Conservation (phyloP, 2,888 invertebrate genomes). For the Endomychus coccineus region DNA sequence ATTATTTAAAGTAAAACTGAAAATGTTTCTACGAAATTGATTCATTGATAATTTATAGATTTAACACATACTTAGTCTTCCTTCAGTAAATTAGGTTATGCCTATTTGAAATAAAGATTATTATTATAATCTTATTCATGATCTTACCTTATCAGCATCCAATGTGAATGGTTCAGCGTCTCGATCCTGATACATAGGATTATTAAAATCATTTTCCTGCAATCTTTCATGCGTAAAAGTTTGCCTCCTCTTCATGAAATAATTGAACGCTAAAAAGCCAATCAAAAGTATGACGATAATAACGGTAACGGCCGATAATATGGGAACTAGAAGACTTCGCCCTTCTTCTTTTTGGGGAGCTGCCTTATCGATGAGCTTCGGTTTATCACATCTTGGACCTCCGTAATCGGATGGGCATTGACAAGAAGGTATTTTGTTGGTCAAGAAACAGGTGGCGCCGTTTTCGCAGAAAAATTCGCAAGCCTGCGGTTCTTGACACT, state of each 20-base stretch:
- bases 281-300: slow-evolving; percentile 24
- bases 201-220: slow-evolving; percentile 74
- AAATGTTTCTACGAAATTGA: no score
- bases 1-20: no score
- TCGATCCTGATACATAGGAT: slow-evolving; percentile 79
- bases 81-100: no score
- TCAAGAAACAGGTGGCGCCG: slow-evolving; percentile 47
- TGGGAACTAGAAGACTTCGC: slow-evolving; percentile 26
- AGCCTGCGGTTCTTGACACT: slow-evolving; percentile 47
- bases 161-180: slow-evolving; percentile 53
- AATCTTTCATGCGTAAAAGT: slow-evolving; percentile 73
- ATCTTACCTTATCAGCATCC: slow-evolving; percentile 56
- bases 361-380: slow-evolving; percentile 7
- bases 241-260: slow-evolving; percentile 31
- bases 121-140: no score
- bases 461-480: slow-evolving; percentile 49
- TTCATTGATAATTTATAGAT: no score
- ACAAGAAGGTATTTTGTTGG: slow-evolving; percentile 38
- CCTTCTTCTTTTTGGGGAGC: slow-evolving; percentile 15
- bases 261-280: slow-evolving; percentile 33
- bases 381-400: slow-evolving; percentile 45
- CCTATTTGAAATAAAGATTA: no score
- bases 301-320: slow-evolving; percentile 28
- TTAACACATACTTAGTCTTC: no score
- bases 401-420: slow-evolving; percentile 43